Base-by-base conservation (phyloP, 2,888 invertebrate species). In the Pammene fasciana region DNA sequence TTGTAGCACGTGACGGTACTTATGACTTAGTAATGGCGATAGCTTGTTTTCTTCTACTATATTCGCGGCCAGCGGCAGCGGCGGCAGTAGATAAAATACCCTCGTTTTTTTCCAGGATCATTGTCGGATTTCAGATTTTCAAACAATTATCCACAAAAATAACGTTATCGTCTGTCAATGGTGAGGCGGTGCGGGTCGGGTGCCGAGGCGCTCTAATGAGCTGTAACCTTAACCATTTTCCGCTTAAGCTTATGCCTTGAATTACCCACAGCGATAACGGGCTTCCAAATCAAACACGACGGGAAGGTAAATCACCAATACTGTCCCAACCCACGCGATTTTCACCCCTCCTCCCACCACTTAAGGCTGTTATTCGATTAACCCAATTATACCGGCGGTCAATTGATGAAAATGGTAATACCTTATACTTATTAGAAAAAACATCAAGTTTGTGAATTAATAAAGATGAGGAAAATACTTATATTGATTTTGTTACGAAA, bases 211-310 rank as follows among this genome's bases (percentile, higher is more conserved):
- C n/a, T n/a, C n/a, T n/a, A n/a, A n/a, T n/a, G n/a, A n/a, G n/a
- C n/a, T n/a, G n/a, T n/a, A n/a, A n/a, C n/a, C n/a, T n/a, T n/a
- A n/a, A n/a, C n/a, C n/a, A 26, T 26, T 26, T 26, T 2, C 41
- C 65, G 70, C 70, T 48, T 5, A 10, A 59, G 34, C 41, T 48
- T 34, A 26, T 48, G 6, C 5, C 48, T 65, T 60, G 4, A 57
- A 43, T 18, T 18, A 45, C 65, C 65, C 54, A 34, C 52, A 54
- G 46, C 38, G 18, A 59, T 52, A 65, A 59, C 45, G 52, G 64
- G 14, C 57, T 70, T 34, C 70, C 65, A 70, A 70, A 70, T 70
- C 70, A 70, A 70, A 70, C 70, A 70, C 34, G 65, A 70, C 54
- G 60, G 46, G 70, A 60, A 65, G 60, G 59, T 70, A 65, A 70